Evolutionary conservation across 2,888 invertebrate species (phyloP).

Genomic region (Nomada goodeniana): DNA sequence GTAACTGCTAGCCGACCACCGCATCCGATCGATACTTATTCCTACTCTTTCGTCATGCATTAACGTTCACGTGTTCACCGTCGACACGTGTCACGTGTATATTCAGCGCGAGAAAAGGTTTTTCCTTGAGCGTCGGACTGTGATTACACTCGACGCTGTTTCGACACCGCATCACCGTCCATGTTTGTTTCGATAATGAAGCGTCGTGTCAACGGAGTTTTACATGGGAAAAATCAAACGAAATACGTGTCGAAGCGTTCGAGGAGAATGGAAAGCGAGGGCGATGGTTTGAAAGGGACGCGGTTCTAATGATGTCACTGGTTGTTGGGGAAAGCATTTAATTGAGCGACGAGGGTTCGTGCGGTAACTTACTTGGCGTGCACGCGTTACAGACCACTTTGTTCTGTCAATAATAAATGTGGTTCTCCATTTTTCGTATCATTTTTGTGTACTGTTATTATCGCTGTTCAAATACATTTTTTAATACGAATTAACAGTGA

Average conservation of each 20-base stretch:
- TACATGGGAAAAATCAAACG: neutral
- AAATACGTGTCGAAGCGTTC: neutral
- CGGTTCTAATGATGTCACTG: neutral
- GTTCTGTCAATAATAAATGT: neutral
- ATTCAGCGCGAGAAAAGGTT: constrained; percentile 16
- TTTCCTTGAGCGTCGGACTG: neutral
- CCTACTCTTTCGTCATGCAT: constrained; percentile 56
- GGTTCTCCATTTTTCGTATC: too few relatives aligned
- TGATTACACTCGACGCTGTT: constrained; percentile 26
- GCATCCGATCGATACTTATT: constrained; percentile 70
- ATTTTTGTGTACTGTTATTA: too few relatives aligned
- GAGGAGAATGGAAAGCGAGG: neutral
- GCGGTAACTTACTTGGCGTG: neutral
- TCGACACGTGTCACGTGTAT: neutral
- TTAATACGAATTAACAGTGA: too few relatives aligned
- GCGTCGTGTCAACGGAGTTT: neutral
- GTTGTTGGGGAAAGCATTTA: neutral
- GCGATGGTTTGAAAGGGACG: constrained; percentile 17
- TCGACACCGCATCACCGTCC: neutral
- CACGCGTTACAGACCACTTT: neutral
- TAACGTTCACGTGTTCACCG: constrained; percentile 47
- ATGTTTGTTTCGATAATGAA: constrained; percentile 30
- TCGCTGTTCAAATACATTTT: too few relatives aligned
- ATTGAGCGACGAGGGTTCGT: neutral
- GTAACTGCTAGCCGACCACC: constrained; percentile 64